A percentile compares a stretch with the other conserved stretches of the same genome.
These are phyloP conservation scores for Equus quagga DNA, from an alignment of 2,113 vertebrate species.

Conservation along the genomic window DNA sequence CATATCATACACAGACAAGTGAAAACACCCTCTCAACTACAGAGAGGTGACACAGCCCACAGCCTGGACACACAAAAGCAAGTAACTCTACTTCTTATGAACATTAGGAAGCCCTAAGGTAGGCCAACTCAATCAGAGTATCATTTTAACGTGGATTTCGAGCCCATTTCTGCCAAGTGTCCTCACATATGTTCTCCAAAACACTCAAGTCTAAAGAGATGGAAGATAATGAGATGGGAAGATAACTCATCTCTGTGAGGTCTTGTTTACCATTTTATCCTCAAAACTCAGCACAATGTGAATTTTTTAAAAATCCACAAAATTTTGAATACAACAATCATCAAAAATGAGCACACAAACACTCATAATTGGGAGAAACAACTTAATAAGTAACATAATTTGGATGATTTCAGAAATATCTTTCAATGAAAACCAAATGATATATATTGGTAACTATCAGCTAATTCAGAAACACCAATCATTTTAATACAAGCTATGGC, in stretches of 20 bases:
- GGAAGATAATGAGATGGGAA: background rate
- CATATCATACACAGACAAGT: background rate
- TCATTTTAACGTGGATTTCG: background rate
- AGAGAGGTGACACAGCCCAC: background rate
- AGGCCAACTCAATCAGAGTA: background rate
- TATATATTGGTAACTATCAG: background rate
- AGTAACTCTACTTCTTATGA: background rate
- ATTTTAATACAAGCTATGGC: constrained; percentile 16
- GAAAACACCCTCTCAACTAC: background rate
- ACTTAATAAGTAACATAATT: background rate
- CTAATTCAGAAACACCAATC: constrained; percentile 8
- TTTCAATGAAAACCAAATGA: background rate
- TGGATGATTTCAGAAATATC: background rate
- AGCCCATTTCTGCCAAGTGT: background rate
- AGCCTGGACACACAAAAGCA: background rate
- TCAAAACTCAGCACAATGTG: background rate
- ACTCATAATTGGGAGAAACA: background rate
- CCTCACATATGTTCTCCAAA: background rate
- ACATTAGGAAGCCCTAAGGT: background rate
- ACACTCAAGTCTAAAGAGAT: background rate
- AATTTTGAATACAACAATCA: background rate
- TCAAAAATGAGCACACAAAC: background rate
- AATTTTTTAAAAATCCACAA: background rate
- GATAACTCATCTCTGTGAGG: background rate
- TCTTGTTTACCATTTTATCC: background rate